A percentile compares a stretch with the other conserved stretches of the same genome.
Evolutionary conservation across 2,888 invertebrate genomes (phyloP).

Genomic region (Sphaerophoria rueppellii): DNA sequence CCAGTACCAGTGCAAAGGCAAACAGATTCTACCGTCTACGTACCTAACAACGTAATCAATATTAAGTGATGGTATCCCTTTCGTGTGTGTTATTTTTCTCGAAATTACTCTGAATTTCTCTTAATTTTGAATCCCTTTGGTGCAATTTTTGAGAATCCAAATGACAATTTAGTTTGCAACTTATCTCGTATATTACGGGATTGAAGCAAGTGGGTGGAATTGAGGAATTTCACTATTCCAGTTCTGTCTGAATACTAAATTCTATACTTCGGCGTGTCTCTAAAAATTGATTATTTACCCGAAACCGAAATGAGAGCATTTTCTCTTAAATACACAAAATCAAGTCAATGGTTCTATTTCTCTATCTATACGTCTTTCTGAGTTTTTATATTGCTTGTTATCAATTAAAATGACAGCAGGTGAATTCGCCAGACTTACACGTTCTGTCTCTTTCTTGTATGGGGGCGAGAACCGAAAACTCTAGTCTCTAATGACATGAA

Average conservation of each 20-base stretch:
- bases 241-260: not conserved
- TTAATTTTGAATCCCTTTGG: slow-evolving; percentile 6
- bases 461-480: not conserved
- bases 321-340: slow-evolving; percentile 63
- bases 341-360: no score
- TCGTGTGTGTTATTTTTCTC: not conserved
- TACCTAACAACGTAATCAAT: no score
- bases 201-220: not conserved
- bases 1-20: not conserved
- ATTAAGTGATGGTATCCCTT: slow-evolving; percentile 5
- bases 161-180: slow-evolving; percentile 2
- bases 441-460: slow-evolving; percentile 21
- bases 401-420: slow-evolving; percentile 46
- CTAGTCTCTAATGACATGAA: no score
- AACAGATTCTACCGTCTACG: not conserved
- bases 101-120: not conserved
- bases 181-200: not conserved
- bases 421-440: not conserved
- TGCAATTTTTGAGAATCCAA: not conserved
- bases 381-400: slow-evolving; percentile 20
- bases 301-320: not conserved
- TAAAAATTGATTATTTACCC: slow-evolving; percentile 14
- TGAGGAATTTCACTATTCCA: not conserved
- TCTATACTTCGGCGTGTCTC: not conserved
- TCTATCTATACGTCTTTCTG: not conserved